Conservation (phyloP, 2,888 invertebrate genomes). For the Agrotis segetum region DNA sequence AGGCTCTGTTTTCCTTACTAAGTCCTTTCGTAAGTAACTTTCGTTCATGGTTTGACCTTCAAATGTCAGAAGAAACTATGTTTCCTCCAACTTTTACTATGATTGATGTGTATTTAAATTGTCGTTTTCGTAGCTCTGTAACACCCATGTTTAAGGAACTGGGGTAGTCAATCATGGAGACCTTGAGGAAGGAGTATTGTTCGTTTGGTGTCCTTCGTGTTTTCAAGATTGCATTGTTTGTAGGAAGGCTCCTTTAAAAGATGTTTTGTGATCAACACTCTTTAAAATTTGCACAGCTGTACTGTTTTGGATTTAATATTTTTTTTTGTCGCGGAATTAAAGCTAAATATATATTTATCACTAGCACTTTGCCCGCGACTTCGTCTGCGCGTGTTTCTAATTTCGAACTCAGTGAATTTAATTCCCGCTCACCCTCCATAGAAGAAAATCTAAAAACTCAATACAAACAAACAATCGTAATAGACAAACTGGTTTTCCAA, state of each 20-base stretch:
- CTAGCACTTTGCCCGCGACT: too few species aligned
- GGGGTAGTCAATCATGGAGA: slow-evolving; percentile 29
- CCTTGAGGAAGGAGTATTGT: slow-evolving; percentile 34
- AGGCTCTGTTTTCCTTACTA: background rate
- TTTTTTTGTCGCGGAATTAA: too few species aligned
- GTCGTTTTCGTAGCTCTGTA: slow-evolving; percentile 31
- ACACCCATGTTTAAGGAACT: slow-evolving; percentile 32
- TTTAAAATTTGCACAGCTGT: background rate
- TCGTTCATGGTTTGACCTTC: slow-evolving; percentile 28
- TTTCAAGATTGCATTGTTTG: slow-evolving; percentile 32
- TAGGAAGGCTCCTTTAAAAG: slow-evolving; percentile 17
- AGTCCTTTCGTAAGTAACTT: background rate
- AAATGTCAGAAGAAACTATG: slow-evolving; percentile 27
- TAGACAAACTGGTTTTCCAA: too few species aligned
- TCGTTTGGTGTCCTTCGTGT: slow-evolving; percentile 24
- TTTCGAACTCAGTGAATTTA: too few species aligned
- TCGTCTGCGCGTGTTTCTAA: too few species aligned
- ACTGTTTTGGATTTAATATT: background rate
- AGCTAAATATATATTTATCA: too few species aligned
- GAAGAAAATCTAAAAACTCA: too few species aligned
- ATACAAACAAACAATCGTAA: too few species aligned
- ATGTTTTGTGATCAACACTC: background rate
- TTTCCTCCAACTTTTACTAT: slow-evolving; percentile 35
- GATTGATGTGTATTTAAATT: slow-evolving; percentile 57
- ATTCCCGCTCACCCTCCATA: too few species aligned